Evolutionary conservation across 2,888 invertebrate genomes (phyloP).

Genomic region (Rhodophaea formosa): DNA sequence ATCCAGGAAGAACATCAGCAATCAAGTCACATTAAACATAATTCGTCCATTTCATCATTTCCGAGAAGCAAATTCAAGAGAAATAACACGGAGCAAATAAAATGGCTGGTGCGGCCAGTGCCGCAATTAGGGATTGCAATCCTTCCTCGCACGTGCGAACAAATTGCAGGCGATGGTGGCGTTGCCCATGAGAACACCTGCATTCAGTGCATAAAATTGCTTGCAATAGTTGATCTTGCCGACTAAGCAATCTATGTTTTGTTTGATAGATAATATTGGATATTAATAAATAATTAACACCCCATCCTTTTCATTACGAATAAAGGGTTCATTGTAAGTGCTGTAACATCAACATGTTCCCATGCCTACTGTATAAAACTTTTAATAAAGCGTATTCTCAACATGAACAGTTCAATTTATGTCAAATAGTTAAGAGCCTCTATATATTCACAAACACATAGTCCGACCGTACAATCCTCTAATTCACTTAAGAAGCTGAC

Average conservation of each 20-base stretch:
- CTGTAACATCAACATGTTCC: too few species aligned
- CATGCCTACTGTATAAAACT: too few species aligned
- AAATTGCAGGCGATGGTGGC: conserved; percentile 64
- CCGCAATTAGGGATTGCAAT: conserved; percentile 66
- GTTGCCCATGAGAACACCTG: conserved; percentile 35
- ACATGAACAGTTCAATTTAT: too few species aligned
- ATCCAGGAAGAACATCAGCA: conserved; percentile 33
- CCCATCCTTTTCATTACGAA: too few species aligned
- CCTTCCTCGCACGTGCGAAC: conserved; percentile 71
- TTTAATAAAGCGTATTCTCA: too few species aligned
- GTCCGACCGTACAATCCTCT: too few species aligned
- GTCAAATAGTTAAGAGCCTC: too few species aligned
- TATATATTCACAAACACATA: too few species aligned
- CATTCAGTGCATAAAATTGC: conserved; percentile 8
- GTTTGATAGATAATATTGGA: too few species aligned
- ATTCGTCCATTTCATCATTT: conserved; percentile 49
- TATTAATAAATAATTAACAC: too few species aligned
- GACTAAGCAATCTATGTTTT: conserved; percentile 1
- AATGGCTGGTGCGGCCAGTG: conserved; percentile 41
- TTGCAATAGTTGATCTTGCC: background rate
- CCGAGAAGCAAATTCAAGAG: conserved; percentile 54
- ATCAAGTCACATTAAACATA: conserved; percentile 43
- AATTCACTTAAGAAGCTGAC: too few species aligned
- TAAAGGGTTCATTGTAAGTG: too few species aligned
- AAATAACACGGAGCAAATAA: conserved; percentile 47